Evolutionary conservation across 1,140 invertebrate genomes (phyloP), one percentile per base, ranked within the genome.

Genomic region (Scaptomyza hsui): DNA sequence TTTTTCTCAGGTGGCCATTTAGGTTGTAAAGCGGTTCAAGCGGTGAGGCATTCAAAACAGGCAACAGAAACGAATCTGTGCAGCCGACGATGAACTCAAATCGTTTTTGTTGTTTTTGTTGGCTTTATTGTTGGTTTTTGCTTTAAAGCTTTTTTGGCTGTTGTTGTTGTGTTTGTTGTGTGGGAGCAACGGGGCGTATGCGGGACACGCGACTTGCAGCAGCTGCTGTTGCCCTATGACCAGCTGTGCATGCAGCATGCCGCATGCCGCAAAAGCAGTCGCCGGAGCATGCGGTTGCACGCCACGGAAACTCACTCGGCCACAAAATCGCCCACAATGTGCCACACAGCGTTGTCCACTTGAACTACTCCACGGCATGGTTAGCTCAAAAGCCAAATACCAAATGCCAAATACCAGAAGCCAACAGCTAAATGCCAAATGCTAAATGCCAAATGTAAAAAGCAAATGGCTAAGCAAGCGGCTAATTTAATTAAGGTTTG

Each of bases 81-180:
- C 72, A 72, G 41, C 62, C 68, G 52, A 77, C 51, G 68, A 21
- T 72, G 65, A 79, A 72, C 68, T 69, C 45, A 57, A 74, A 59
- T 16, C n/a, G 49, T 71, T 64, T 65, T 65, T 65, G 67, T 42
- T 56, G 21, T 42, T 35, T 24, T n/a, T 41, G n/a, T n/a, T n/a
- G n/a, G 35, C 13, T 19, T n/a, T 12, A 3, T 24, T 42, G 37
- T 26, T 5, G 13, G 5, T 37, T 35, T 52, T 56, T 15, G 2
- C 37, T 19, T 53, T 13, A n/a, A n/a, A n/a, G n/a, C n/a, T 24
- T 37, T 35, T 39, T 19, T 35, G n/a, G n/a, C n/a, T n/a, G 24
- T 69, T 56, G 72, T 69, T 62, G 64, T 41, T 55, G 37, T 51
- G 24, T 29, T 13, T 26, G 18, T 39, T 19, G 35, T 24, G 10